Evolutionary conservation across 2,888 invertebrate genomes (phyloP).

Genomic region (Sinhomidia bicolor): DNA sequence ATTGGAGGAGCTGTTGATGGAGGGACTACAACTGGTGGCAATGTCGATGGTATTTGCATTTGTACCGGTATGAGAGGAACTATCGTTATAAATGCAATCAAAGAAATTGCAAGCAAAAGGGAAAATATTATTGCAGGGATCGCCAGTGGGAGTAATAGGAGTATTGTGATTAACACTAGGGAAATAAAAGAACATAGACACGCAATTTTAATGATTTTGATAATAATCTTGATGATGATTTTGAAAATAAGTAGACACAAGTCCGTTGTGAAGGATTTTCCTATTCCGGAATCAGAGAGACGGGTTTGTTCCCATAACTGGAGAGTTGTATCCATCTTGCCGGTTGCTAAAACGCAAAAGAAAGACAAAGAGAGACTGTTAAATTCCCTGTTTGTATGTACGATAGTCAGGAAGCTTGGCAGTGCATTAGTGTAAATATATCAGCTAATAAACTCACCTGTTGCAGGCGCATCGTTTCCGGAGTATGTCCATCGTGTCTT

Average conservation of each 20-base stretch:
- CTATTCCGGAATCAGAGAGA: slow-evolving; percentile 51
- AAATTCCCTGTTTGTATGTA: background rate
- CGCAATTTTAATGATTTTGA: slow-evolving; percentile 61
- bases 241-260: slow-evolving; percentile 54
- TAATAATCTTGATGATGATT: too few species aligned
- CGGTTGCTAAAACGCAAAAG: background rate
- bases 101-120: slow-evolving; percentile 41
- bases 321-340: background rate
- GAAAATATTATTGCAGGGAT: slow-evolving; percentile 51
- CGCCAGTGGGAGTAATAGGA: slow-evolving; percentile 52
- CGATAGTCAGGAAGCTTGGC: too few species aligned
- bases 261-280: slow-evolving; percentile 49
- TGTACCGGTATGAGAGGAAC: slow-evolving; percentile 13
- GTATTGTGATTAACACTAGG: slow-evolving; percentile 25
- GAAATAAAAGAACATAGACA: slow-evolving; percentile 59
- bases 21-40: background rate
- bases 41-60: background rate
- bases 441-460: slow-evolving; percentile 40
- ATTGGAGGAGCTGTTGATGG: too few species aligned
- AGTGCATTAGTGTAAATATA: background rate
- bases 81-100: slow-evolving; percentile 17
- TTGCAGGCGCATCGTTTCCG: background rate
- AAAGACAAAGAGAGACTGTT: background rate
- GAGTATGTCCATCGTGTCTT: background rate
- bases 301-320: slow-evolving; percentile 22